Percentiles rank a stretch among this genome's conserved stretches.
Evolutionary conservation across 2,797 vertebrate genomes (phyloP).

Genomic region (Schizopygopsis malacanthus): DNA sequence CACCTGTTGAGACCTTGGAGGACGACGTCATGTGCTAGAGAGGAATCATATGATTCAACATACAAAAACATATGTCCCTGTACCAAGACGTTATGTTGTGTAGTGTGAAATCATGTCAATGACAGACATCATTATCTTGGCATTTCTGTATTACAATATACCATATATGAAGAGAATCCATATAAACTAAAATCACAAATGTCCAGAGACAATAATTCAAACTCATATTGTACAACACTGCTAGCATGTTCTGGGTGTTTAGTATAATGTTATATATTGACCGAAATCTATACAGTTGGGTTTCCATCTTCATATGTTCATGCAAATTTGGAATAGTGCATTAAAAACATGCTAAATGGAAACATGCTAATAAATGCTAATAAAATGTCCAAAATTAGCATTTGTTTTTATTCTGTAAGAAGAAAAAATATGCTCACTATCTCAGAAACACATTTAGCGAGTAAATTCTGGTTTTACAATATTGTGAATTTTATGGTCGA

Average conservation of each 20-base stretch:
- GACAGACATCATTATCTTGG: neutral
- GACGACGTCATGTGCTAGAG: conserved; percentile 20
- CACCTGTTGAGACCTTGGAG: conserved; percentile 43
- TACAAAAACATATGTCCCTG: conserved; percentile 36
- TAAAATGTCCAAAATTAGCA: neutral
- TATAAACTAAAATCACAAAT: neutral
- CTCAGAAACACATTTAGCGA: neutral
- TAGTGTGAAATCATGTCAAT: neutral
- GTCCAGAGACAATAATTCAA: neutral
- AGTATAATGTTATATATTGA: neutral
- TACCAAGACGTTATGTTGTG: neutral
- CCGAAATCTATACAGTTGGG: neutral
- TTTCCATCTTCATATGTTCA: neutral
- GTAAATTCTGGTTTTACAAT: too few relatives aligned
- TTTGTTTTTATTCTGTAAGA: neutral
- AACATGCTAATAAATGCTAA: neutral
- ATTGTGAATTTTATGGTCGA: too few relatives aligned
- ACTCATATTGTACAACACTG: neutral
- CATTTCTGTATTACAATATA: too few relatives aligned
- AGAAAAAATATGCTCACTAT: neutral
- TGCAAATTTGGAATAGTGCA: neutral
- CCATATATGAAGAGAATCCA: neutral
- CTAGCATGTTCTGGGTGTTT: neutral
- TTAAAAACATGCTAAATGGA: neutral
- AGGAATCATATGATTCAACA: conserved; percentile 31